Conservation (phyloP, 2,113 vertebrate genomes). For the Tenebrosternarchus preto region DNA sequence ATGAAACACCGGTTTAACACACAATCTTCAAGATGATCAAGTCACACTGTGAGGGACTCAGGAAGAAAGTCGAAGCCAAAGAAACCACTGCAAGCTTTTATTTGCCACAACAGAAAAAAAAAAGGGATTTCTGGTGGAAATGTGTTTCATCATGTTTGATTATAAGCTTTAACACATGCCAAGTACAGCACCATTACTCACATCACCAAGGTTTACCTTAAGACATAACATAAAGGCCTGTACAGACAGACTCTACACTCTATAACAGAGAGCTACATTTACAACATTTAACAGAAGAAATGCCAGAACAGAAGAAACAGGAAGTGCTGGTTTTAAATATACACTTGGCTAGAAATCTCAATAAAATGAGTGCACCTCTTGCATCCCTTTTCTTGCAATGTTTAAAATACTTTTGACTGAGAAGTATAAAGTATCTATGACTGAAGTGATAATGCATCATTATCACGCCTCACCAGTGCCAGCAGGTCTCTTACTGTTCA, state of each 20-base stretch:
- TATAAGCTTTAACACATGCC: slow-evolving; percentile 2
- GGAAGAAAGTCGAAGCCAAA: neutral
- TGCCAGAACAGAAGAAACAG: neutral
- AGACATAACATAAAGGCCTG: slow-evolving; percentile 9
- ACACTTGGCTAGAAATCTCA: too few species aligned
- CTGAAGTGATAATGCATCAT: too few species aligned
- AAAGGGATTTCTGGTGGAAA: neutral
- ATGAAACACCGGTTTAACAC: neutral
- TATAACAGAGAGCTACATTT: neutral
- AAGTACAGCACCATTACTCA: slow-evolving; percentile 23
- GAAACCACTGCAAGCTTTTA: neutral
- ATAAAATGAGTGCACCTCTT: too few species aligned
- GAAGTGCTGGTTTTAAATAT: neutral
- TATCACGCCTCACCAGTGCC: slow-evolving; percentile 44
- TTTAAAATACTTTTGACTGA: neutral
- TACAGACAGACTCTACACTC: neutral
- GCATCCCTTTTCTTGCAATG: too few species aligned
- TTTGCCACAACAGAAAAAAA: neutral
- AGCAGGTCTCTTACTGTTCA: slow-evolving; percentile 23
- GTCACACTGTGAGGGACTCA: neutral
- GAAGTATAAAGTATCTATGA: neutral
- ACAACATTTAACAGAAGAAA: neutral
- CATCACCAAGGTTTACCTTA: slow-evolving; percentile 6
- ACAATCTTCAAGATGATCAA: neutral
- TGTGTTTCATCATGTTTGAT: neutral